These are phyloP conservation scores for Morone chrysops DNA, from an alignment of 2,113 vertebrate species.

Conservation along the genomic window DNA sequence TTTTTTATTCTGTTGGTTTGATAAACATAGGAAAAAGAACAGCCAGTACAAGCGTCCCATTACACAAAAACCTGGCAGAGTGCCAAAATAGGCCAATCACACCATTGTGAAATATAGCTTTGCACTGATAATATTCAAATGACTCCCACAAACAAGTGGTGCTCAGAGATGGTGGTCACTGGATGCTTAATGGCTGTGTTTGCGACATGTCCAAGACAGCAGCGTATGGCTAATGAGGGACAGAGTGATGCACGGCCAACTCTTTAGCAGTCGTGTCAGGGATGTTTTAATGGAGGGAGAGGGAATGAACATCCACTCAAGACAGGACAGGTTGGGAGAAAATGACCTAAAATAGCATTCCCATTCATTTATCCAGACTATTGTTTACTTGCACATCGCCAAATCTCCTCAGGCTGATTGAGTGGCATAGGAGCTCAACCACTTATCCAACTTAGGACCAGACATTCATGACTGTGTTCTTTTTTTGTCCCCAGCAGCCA, in stretches of 20 bases:
- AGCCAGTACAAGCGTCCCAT: neutral
- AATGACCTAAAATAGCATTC: conserved; percentile 28
- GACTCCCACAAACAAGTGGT: neutral
- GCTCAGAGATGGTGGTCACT: neutral
- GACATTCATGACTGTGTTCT: conserved; percentile 29
- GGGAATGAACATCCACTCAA: conserved; percentile 20
- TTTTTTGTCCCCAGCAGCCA: conserved; percentile 39
- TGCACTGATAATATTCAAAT: conserved; percentile 4
- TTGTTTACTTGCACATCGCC: conserved; percentile 39
- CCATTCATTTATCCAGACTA: conserved; percentile 26
- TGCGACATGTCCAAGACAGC: conserved; percentile 1
- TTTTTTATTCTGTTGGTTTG: neutral
- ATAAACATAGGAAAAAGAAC: neutral
- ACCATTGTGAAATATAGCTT: neutral
- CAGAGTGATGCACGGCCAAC: neutral
- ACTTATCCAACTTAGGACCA: conserved; percentile 21
- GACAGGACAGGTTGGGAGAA: neutral
- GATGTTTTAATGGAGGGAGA: conserved; percentile 19
- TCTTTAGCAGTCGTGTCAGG: conserved; percentile 28
- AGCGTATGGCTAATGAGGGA: neutral
- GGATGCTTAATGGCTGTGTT: conserved; percentile 16
- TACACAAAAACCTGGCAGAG: neutral
- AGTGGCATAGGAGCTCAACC: conserved; percentile 21
- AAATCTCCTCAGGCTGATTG: conserved; percentile 26
- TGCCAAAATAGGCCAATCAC: conserved; percentile 3